These are phyloP conservation scores for Ptilorrhoa leucosticta DNA, from an alignment of 2,113 vertebrate species.

Conservation along the genomic window DNA sequence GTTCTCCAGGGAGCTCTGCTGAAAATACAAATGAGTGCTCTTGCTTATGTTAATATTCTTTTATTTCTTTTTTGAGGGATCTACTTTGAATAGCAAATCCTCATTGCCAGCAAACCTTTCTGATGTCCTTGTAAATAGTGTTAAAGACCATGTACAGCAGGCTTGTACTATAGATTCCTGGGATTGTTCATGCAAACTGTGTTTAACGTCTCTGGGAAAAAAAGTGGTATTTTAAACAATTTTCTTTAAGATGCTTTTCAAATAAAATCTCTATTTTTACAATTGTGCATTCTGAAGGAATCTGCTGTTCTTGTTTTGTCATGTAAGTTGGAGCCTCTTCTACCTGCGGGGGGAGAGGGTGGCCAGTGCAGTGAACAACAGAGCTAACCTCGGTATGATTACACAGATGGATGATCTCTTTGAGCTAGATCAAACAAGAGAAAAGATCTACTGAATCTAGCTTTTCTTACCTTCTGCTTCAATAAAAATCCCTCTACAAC, in stretches of 20 bases:
- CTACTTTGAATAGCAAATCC: background rate
- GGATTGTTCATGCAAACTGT: background rate
- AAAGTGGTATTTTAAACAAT: background rate
- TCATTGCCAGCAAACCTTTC: background rate
- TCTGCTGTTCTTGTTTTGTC: background rate
- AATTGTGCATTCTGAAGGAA: background rate
- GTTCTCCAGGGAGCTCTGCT: background rate
- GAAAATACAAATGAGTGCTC: background rate
- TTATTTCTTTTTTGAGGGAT: background rate
- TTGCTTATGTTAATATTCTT: background rate
- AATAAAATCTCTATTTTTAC: constrained; percentile 57
- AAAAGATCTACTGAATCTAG: background rate
- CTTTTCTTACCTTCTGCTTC: background rate
- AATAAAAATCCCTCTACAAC: background rate
- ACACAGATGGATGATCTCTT: background rate
- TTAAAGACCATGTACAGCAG: background rate
- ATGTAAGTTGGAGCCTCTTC: background rate
- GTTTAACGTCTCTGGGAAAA: background rate
- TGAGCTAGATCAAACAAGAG: background rate
- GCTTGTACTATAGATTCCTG: background rate
- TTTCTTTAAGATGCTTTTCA: background rate
- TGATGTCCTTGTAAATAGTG: background rate
- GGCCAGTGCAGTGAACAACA: background rate
- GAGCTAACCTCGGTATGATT: background rate
- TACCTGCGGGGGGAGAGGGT: background rate